These are phyloP conservation scores for Chrysotoxum bicinctum DNA, from an alignment of 2,888 invertebrate genomes.

Conservation along the genomic window DNA sequence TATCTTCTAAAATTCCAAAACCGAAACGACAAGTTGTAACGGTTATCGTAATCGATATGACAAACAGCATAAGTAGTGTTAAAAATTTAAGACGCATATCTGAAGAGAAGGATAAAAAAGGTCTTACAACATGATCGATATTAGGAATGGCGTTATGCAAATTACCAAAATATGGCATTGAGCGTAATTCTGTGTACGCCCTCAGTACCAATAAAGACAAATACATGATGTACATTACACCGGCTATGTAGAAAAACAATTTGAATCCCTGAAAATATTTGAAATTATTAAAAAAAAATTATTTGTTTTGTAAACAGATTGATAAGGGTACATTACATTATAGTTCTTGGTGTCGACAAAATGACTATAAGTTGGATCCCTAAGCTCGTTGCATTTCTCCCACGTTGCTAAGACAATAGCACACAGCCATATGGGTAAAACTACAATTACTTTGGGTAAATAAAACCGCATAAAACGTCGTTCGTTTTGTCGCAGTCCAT, in stretches of 20 bases:
- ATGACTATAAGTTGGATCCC: slow-evolving; percentile 96
- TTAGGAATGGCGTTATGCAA: slow-evolving; percentile 49
- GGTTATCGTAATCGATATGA: slow-evolving; percentile 87
- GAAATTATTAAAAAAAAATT: neutral
- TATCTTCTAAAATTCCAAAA: slow-evolving; percentile 94
- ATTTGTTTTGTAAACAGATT: neutral
- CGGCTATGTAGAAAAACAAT: slow-evolving; percentile 93
- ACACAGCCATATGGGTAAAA: slow-evolving; percentile 93
- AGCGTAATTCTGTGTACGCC: slow-evolving; percentile 96
- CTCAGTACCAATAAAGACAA: slow-evolving; percentile 91
- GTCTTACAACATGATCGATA: neutral
- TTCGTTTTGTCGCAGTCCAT: slow-evolving; percentile 96
- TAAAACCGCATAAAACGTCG: slow-evolving; percentile 93
- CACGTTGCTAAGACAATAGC: slow-evolving; percentile 93
- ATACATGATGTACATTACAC: slow-evolving; percentile 92
- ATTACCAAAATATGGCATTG: slow-evolving; percentile 99
- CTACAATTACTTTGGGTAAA: slow-evolving; percentile 92
- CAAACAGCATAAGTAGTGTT: slow-evolving; percentile 92
- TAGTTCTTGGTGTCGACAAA: slow-evolving; percentile 91
- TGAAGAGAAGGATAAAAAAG: slow-evolving; percentile 78
- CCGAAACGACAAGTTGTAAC: slow-evolving; percentile 93
- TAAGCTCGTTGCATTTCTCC: slow-evolving; percentile 93
- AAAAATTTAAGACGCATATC: slow-evolving; percentile 95
- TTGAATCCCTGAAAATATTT: slow-evolving; percentile 89
- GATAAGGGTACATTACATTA: slow-evolving; percentile 85